Conservation (phyloP, 2,888 invertebrate genomes). For the Bedellia somnulentella region DNA sequence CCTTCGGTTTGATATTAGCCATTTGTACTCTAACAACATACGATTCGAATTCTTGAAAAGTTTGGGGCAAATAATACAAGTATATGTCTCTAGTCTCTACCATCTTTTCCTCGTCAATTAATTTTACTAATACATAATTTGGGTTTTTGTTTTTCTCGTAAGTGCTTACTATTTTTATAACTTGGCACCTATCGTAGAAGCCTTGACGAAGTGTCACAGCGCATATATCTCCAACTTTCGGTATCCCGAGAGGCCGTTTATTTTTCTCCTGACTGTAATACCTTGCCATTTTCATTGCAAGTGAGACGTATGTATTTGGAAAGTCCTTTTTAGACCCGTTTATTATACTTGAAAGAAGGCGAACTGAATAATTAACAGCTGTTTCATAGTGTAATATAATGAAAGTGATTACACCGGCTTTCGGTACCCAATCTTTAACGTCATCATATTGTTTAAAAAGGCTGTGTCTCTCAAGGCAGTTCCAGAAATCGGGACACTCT, state of each 20-base stretch:
- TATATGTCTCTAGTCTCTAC: slow-evolving; percentile 32
- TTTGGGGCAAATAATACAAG: slow-evolving; percentile 51
- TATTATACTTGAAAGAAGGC: slow-evolving; percentile 25
- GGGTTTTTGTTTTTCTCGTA: slow-evolving; percentile 24
- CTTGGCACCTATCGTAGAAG: slow-evolving; percentile 58
- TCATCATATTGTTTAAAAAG: slow-evolving; percentile 55
- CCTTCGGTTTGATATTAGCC: slow-evolving; percentile 33
- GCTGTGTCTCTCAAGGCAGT: slow-evolving; percentile 65
- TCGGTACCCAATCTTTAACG: slow-evolving; percentile 52
- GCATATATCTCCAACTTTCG: slow-evolving; percentile 60
- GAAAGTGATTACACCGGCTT: slow-evolving; percentile 57
- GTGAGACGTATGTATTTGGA: slow-evolving; percentile 25
- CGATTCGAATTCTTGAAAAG: slow-evolving; percentile 43
- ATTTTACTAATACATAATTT: slow-evolving; percentile 41
- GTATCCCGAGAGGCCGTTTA: slow-evolving; percentile 28
- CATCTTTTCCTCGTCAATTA: slow-evolving; percentile 63
- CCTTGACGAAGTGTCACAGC: slow-evolving; percentile 45
- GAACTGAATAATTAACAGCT: slow-evolving; percentile 65
- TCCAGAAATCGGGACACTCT: slow-evolving; percentile 56
- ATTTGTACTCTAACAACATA: slow-evolving; percentile 35
- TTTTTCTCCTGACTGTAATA: slow-evolving; percentile 33
- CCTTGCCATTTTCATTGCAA: slow-evolving; percentile 37
- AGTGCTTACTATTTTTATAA: slow-evolving; percentile 38
- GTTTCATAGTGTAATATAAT: slow-evolving; percentile 58
- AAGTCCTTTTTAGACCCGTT: slow-evolving; percentile 21